Evolutionary conservation across 1,140 invertebrate genomes (phyloP), one percentile per base, ranked within the genome.

Genomic region (Calosoma granatense): DNA sequence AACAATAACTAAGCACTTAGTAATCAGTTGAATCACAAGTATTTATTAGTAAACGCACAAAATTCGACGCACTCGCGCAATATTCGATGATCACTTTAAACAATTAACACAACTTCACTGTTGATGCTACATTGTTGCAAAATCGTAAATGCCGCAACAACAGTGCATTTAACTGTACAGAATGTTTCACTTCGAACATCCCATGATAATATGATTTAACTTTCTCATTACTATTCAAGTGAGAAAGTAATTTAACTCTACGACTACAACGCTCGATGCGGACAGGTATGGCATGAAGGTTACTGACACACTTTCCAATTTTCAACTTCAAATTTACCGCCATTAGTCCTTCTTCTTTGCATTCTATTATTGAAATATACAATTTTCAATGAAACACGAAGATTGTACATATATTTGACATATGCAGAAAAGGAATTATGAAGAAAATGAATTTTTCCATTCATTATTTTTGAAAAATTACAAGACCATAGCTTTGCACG

Each of bases 141-240:
- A 47, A 4, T 12, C 17, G 17, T 47, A 11, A 12, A 47, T 47
- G 3, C 41, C 17, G 6, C 3, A 47, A 47, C 4, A 12, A 12
- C 15, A 12, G 41, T 47, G 17, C 6, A 47, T 47, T 47, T 47
- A 47, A 47, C 41, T 12, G 41, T 47, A 30, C 14, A 6, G 26
- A 47, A 17, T 47, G 41, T 47, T 47, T 6, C 41, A 11, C 17
- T 47, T 11, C 9, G 17, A 17, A 17, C 41, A 47, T 47, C 41
- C 15, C 17, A 12, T 47, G 17, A 4, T 47, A 47, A 47, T 47
- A 17, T 47, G 41, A 47, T 12, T 47, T 47, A 47, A 47, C 41
- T 47, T 47, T 47, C 41, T 47, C 41, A 47, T 47, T 47, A 17
- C 41, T 47, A 47, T 47, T 47, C 41, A 47, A 17, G 41, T 47